A percentile compares a stretch with the other conserved stretches of the same genome.
Evolutionary conservation across 2,888 invertebrate species (phyloP).

Genomic region (Mechanitis messenoides): DNA sequence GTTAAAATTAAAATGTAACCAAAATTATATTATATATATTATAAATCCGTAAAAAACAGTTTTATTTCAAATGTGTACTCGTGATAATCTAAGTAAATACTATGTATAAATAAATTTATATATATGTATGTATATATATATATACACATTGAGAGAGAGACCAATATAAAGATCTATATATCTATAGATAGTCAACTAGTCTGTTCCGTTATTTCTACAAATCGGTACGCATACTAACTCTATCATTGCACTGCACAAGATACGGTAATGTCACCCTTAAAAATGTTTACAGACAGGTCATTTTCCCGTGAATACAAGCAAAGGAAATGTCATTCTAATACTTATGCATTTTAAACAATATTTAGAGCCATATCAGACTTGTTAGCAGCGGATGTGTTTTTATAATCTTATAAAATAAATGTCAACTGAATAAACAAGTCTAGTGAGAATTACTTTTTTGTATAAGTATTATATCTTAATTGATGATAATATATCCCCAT

Average conservation of each 20-base stretch:
- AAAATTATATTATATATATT: too few relatives aligned
- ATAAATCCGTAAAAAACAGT: too few relatives aligned
- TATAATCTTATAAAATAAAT: conserved; percentile 8
- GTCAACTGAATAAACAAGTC: not conserved
- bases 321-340: conserved; percentile 15
- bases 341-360: conserved; percentile 11
- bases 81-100: too few relatives aligned
- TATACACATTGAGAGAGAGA: too few relatives aligned
- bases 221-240: conserved; percentile 57
- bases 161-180: conserved; percentile 31
- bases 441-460: too few relatives aligned
- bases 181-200: conserved; percentile 48
- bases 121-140: too few relatives aligned
- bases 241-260: conserved; percentile 31
- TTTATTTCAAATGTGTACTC: too few relatives aligned
- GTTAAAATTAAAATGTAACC: too few relatives aligned
- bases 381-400: conserved; percentile 13
- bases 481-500: too few relatives aligned
- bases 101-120: too few relatives aligned
- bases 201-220: conserved; percentile 68
- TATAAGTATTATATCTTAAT: too few relatives aligned
- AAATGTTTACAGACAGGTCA: conserved; percentile 23
- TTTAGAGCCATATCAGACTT: conserved; percentile 12
- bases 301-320: conserved; percentile 18
- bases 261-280: conserved; percentile 34